Evolutionary conservation across 2,888 invertebrate species (phyloP), one percentile per base, ranked within the genome.

Genomic region (Hyppa rectilinea): DNA sequence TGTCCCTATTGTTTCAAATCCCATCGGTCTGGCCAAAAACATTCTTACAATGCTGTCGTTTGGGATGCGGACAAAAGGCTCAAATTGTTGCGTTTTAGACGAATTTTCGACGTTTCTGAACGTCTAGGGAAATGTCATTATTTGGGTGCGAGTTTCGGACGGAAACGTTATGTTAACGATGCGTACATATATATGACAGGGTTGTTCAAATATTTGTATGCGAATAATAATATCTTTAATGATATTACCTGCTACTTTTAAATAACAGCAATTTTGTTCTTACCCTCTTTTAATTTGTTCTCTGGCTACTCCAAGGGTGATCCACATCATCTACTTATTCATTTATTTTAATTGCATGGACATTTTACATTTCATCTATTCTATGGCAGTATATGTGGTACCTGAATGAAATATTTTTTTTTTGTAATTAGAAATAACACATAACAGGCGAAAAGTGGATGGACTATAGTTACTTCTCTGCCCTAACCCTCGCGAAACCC

Each of bases 61-160:
- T 77, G 78, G 81, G 72, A 80, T 60, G 64, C 70, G 69, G 75
- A 84, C 87, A 88, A 87, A 87, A 83, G 82, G 79, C 78, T 64
- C 78, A 85, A 88, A 87, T 88, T 88, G 84, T 84, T 75, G 75
- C 79, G 73, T 81, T 86, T 86, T 75, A 72, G 76, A 72, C 64
- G 66, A 80, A 83, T 64, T 81, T 80, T 76, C 56, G 52, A 55
- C 55, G 49, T 60, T 61, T 71, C 65, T 62, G 34, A 63, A 55
- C 64, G 58, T 71, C 61, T 68, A 64, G 66, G 61, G 72, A 61
- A 73, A 53, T 60, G 12, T 29, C 47, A 17, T 60, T 49, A 75
- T 78, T 71, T 78, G 36, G 26, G 38, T 36, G 55, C 10, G 38
- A 49, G 34, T 6, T 38, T 23, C 23, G 29, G 23, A 61, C 4